Conservation (phyloP, 2,113 vertebrate species). For the Micromys minutus region DNA sequence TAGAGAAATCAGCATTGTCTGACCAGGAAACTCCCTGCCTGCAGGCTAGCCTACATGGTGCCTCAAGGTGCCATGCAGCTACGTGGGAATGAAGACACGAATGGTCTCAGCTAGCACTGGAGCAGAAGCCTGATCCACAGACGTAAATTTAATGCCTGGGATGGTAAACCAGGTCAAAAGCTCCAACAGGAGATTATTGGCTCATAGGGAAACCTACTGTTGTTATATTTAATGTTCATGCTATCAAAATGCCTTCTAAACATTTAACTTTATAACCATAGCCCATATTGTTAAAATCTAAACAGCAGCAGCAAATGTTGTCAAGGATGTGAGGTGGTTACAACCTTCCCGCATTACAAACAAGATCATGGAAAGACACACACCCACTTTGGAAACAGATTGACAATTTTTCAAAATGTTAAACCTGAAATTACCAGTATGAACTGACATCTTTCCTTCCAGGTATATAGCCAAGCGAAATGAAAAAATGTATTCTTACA, state of each 20-base stretch:
- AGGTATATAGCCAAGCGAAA: constrained; percentile 5
- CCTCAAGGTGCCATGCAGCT: neutral
- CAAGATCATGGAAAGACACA: neutral
- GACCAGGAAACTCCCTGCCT: neutral
- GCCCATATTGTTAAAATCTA: neutral
- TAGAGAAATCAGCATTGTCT: neutral
- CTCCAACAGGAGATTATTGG: neutral
- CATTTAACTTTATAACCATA: neutral
- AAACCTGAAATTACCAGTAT: constrained; percentile 2
- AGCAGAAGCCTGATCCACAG: neutral
- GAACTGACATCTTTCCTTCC: neutral
- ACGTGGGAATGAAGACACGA: neutral
- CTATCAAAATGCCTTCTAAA: neutral
- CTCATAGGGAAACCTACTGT: neutral
- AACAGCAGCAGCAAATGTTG: neutral
- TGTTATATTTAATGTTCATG: neutral
- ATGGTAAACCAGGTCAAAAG: neutral
- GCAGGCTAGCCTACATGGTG: neutral
- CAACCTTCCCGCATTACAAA: neutral
- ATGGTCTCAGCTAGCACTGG: neutral
- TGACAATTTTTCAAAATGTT: neutral
- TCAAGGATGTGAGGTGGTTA: neutral
- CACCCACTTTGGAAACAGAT: neutral
- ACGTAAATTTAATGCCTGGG: neutral
- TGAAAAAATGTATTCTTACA: neutral